Percentiles rank a stretch among this genome's conserved stretches.
Evolutionary conservation across 2,888 invertebrate species (phyloP).

Genomic region (Ariolimax columbianus): DNA sequence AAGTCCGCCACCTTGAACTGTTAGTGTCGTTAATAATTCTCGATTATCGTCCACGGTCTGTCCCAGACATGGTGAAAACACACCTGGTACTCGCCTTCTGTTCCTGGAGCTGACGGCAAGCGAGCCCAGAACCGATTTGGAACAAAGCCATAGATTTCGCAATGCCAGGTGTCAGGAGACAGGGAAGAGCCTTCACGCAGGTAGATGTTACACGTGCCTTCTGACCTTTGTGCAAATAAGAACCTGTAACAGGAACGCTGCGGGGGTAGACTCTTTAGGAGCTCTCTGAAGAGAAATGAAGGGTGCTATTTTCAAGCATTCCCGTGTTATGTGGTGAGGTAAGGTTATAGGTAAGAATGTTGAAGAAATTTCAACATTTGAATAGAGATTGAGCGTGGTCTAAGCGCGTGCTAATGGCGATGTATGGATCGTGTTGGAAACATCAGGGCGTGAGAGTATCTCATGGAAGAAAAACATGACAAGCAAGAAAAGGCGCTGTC

Average conservation of each 20-base stretch:
- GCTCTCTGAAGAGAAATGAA: not conserved
- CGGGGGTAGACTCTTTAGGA: not conserved
- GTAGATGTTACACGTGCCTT: not conserved
- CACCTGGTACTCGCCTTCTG: not conserved
- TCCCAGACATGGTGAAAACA: too few species aligned
- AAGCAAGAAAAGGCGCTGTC: too few species aligned
- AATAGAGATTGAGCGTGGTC: not conserved
- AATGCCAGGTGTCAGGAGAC: not conserved
- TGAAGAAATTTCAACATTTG: not conserved
- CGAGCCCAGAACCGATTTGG: not conserved
- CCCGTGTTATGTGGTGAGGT: not conserved
- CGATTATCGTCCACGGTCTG: not conserved
- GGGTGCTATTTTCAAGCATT: not conserved
- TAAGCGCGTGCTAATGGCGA: not conserved
- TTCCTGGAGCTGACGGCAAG: not conserved
- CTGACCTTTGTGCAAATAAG: not conserved
- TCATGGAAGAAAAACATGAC: too few species aligned
- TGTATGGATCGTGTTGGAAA: not conserved
- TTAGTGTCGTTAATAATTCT: not conserved
- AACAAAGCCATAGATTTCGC: conserved; percentile 3
- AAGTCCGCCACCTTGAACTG: not conserved
- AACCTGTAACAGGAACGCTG: not conserved
- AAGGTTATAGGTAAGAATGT: not conserved
- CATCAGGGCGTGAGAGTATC: too few species aligned
- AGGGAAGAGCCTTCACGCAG: not conserved